phyloP scores from a whole-genome alignment of 2,888 invertebrate species.

The Tetramorium bicarinatum region DNA sequence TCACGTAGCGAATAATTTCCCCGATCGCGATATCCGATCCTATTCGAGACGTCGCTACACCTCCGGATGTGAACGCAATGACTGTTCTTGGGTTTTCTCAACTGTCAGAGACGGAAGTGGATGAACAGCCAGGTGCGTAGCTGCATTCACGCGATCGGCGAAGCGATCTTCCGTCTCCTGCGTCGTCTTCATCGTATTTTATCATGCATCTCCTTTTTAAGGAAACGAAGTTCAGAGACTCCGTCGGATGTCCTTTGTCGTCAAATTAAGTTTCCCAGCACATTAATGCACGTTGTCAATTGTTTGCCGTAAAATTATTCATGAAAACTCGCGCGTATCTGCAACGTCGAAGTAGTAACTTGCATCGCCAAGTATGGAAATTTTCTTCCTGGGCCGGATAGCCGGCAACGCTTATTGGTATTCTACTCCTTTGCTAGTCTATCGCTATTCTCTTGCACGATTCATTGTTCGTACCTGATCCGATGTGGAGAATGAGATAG shows the following conservation, averaged over 20 bases:
- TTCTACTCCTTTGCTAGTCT: slow-evolving; percentile 27
- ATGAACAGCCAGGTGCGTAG: slow-evolving; percentile 50
- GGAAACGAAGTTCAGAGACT: neutral
- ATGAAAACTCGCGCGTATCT: slow-evolving; percentile 28
- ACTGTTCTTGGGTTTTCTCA: slow-evolving; percentile 53
- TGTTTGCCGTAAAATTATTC: slow-evolving; percentile 30
- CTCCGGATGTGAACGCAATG: slow-evolving; percentile 57
- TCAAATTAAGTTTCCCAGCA: slow-evolving; percentile 26
- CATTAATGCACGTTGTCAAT: neutral
- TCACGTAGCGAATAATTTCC: neutral
- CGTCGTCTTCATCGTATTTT: neutral
- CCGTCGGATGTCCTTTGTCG: neutral
- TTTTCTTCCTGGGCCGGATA: slow-evolving; percentile 46
- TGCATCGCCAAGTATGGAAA: slow-evolving; percentile 39
- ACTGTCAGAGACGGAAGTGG: slow-evolving; percentile 65
- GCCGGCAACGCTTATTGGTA: slow-evolving; percentile 44
- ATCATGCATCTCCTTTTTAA: slow-evolving; percentile 1
- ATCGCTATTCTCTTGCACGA: slow-evolving; percentile 37
- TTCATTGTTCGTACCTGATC: slow-evolving; percentile 27
- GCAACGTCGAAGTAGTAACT: slow-evolving; percentile 25
- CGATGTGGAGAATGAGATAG: slow-evolving; percentile 20
- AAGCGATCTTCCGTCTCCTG: slow-evolving; percentile 9
- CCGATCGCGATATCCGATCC: slow-evolving; percentile 51
- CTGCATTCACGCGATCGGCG: slow-evolving; percentile 37
- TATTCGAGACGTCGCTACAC: slow-evolving; percentile 45